phyloP scores from a whole-genome alignment of 1,140 invertebrate genomes.

The Stegodyphus dumicola region DNA sequence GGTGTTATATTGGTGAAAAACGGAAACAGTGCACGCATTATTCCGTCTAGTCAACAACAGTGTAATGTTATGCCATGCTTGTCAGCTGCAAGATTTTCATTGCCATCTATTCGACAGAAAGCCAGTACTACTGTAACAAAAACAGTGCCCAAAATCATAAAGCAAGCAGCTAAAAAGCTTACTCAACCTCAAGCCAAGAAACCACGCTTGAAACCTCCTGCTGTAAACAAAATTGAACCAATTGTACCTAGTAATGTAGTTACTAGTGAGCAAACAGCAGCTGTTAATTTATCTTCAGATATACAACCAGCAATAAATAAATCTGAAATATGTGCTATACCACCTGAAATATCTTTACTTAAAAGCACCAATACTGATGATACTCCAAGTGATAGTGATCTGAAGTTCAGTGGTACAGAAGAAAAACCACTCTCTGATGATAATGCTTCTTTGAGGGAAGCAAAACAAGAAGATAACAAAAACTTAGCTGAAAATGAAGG shows the following conservation, averaged over 20 bases:
- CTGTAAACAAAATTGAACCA: not conserved
- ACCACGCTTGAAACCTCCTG: not conserved
- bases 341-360: too few species aligned
- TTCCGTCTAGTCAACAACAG: conserved; percentile 4
- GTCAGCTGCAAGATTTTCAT: not conserved
- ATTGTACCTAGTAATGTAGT: not conserved
- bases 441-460: too few species aligned
- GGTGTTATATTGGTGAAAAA: conserved; percentile 50
- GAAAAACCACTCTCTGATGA: too few species aligned
- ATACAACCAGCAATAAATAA: too few species aligned
- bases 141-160: conserved; percentile 41
- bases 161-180: conserved; percentile 32
- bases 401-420: too few species aligned
- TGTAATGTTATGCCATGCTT: not conserved
- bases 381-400: too few species aligned
- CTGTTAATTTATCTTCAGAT: too few species aligned
- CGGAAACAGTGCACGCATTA: conserved; percentile 43
- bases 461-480: too few species aligned
- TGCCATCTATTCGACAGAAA: not conserved
- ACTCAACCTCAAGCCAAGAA: conserved; percentile 27
- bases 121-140: conserved; percentile 16
- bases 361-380: too few species aligned
- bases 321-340: too few species aligned
- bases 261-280: too few species aligned
- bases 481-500: too few species aligned